Percentiles rank a stretch among this genome's conserved stretches.
phyloP scores from a whole-genome alignment of 2,113 vertebrate species.

The Chaetodon auriga region DNA sequence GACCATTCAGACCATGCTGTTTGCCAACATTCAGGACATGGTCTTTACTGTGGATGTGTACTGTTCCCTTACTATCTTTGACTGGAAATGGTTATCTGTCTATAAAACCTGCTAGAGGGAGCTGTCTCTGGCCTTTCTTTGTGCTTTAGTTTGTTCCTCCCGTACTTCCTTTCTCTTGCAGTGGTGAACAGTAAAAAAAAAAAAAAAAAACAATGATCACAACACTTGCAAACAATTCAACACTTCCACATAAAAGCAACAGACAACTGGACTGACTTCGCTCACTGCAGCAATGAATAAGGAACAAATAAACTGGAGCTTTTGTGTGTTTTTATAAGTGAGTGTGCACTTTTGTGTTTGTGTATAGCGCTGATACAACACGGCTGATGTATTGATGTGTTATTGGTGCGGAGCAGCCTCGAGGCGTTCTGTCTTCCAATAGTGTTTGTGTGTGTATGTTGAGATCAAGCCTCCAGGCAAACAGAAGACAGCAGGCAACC shows the following conservation, averaged over 20 bases:
- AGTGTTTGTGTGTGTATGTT: slow-evolving; percentile 39
- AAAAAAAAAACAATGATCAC: slow-evolving; percentile 12
- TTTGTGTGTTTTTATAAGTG: slow-evolving; percentile 41
- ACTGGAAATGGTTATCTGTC: not conserved
- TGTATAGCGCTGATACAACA: slow-evolving; percentile 62
- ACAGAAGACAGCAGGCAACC: slow-evolving; percentile 71
- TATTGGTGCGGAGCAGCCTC: slow-evolving; percentile 76
- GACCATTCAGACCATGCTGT: not conserved
- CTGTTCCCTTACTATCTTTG: not conserved
- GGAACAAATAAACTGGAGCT: slow-evolving; percentile 5
- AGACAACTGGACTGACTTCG: slow-evolving; percentile 1
- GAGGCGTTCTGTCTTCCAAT: slow-evolving; percentile 65
- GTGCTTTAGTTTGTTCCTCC: not conserved
- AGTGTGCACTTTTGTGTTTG: slow-evolving; percentile 62
- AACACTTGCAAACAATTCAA: slow-evolving; percentile 22
- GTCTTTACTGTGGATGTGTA: not conserved
- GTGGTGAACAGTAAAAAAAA: not conserved
- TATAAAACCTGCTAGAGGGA: slow-evolving; percentile 28
- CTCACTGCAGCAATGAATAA: slow-evolving; percentile 39
- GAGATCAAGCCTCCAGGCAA: slow-evolving; percentile 67
- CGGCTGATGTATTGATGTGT: slow-evolving; percentile 79
- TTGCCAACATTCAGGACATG: not conserved
- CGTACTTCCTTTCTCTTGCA: not conserved
- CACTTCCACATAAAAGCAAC: slow-evolving; percentile 22
- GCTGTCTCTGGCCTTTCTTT: not conserved